Conservation (phyloP, 2,888 invertebrate genomes). For the Sepioteuthis lessoniana region DNA sequence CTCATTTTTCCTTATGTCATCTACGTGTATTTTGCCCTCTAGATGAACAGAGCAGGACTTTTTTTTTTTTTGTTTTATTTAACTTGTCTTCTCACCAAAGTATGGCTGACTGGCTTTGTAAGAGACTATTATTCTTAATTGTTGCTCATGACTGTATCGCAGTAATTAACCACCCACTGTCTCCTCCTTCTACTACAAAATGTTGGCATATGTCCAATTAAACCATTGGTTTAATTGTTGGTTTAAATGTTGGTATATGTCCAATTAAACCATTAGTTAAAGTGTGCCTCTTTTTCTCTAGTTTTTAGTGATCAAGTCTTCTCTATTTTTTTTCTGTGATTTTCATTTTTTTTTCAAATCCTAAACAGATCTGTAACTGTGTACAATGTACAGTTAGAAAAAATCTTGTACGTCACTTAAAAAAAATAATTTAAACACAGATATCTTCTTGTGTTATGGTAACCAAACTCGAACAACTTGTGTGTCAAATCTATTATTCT, state of each 20-base stretch:
- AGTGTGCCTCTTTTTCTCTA: too few relatives aligned
- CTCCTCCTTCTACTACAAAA: not conserved
- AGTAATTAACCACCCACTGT: not conserved
- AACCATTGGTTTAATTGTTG: not conserved
- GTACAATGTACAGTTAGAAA: too few relatives aligned
- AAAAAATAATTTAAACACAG: too few relatives aligned
- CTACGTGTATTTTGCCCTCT: not conserved
- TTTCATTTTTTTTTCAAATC: too few relatives aligned
- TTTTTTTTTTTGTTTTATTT: not conserved
- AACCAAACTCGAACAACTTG: too few relatives aligned
- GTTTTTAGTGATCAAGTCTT: too few relatives aligned
- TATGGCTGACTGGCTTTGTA: not conserved
- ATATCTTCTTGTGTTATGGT: too few relatives aligned
- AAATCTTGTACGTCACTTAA: too few relatives aligned
- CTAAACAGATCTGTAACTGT: too few relatives aligned
- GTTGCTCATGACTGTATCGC: not conserved
- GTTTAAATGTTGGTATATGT: not conserved
- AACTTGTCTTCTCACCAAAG: not conserved
- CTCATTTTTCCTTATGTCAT: not conserved
- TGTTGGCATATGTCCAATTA: not conserved
- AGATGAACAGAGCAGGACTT: not conserved
- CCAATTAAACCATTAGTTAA: not conserved
- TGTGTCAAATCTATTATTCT: too few relatives aligned
- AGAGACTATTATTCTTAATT: not conserved
- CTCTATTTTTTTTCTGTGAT: too few relatives aligned